Base-by-base conservation (phyloP, 2,888 invertebrate genomes). In the Fabriciana adippe region DNA sequence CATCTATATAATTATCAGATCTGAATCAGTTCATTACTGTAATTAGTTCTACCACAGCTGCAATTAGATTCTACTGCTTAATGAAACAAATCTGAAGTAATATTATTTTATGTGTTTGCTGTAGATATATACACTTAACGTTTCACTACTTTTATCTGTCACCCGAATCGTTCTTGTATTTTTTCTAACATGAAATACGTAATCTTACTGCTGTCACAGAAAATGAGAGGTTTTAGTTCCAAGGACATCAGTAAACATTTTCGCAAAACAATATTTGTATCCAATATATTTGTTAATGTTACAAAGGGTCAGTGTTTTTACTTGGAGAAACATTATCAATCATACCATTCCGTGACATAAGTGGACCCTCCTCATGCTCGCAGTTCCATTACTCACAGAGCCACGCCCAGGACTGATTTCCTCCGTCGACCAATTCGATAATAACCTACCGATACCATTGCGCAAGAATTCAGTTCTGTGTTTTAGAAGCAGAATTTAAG, bases 291-390 rank as follows among this genome's bases (percentile, higher is more conserved):
- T 71, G 71, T 72, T 72, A 71, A 66, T 72, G 79, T 78, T 79
- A 82, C 81, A 85, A 85, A 83, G 83, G 83, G 81, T 78, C 80
- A 78, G 80, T 88, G 88, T 90, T 91, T 90, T 90, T 90, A 87
- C 84, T 81, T 78, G 75, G 80, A 79, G 80, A 80, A 82, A 80
- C 83, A 88, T 89, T 89, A 92, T 92, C 91, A 91, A 92, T 92
- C 92, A 92, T 91, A 89, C 82, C 81, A 86, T 88, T 86, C 83
- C 83, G 82, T 86, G 90, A 90, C 91, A 91, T 89, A 91, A 92
- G 90, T 89, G 90, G 89, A 90, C 92, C 92, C 91, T 92, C 88
- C 87, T 90, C 89, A 87, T 85, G 79, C 88, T 87, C 87, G 79
- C 84, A 88, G 82, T 87, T 86, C 91, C 92, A 92, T 92, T 92